A percentile compares a stretch with the other conserved stretches of the same genome.
phyloP scores from a whole-genome alignment of 2,113 vertebrate species.

The Chrysochloris asiatica region DNA sequence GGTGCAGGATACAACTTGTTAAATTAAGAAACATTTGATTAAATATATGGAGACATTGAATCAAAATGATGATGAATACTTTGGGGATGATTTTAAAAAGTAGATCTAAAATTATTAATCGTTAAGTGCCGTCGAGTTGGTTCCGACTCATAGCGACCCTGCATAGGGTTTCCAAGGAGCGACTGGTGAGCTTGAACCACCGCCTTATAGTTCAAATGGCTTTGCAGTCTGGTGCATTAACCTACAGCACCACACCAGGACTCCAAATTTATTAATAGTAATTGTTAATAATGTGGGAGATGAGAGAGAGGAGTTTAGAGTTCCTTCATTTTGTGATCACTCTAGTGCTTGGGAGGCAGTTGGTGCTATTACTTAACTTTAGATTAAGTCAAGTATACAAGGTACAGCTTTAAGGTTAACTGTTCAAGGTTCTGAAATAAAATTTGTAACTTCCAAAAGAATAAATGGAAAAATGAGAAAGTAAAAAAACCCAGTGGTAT shows the following conservation, averaged over 20 bases:
- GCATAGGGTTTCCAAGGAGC: too few relatives aligned
- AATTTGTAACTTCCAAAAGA: background rate
- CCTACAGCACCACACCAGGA: too few relatives aligned
- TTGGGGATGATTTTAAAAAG: slow-evolving; percentile 3
- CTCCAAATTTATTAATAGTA: background rate
- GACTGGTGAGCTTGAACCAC: too few relatives aligned
- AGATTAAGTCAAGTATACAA: background rate
- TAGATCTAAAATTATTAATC: background rate
- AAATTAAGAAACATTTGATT: too few relatives aligned
- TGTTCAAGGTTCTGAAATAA: slow-evolving; percentile 5
- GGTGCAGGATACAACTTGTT: background rate
- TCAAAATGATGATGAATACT: background rate
- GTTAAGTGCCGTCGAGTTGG: too few relatives aligned
- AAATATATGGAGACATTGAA: too few relatives aligned
- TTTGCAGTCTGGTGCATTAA: too few relatives aligned
- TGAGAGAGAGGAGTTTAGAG: background rate
- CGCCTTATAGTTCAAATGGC: too few relatives aligned
- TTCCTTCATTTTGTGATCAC: slow-evolving; percentile 12
- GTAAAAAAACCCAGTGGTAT: background rate
- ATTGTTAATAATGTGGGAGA: background rate
- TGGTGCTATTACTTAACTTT: background rate
- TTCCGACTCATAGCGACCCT: too few relatives aligned
- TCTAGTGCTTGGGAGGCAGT: background rate
- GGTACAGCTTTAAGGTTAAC: background rate
- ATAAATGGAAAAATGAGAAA: background rate